Evolutionary conservation across 2,888 invertebrate species (phyloP).

Genomic region (Allygus modestus): DNA sequence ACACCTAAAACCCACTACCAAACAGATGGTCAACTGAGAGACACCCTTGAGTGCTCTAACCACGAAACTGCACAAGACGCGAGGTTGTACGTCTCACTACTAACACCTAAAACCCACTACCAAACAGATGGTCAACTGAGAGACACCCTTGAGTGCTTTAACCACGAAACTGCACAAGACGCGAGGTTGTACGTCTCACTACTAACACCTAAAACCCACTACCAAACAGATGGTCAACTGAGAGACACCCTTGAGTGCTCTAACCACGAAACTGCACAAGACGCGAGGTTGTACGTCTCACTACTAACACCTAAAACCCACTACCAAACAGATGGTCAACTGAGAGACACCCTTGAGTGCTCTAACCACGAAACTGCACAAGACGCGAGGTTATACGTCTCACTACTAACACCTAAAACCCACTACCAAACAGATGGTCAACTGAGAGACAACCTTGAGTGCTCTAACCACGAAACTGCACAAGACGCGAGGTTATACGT

Average conservation of each 20-base stretch:
- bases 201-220: too few species aligned
- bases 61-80: neutral
- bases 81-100: neutral
- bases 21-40: conserved; percentile 22
- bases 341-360: conserved; percentile 13
- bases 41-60: conserved; percentile 4
- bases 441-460: conserved; percentile 14
- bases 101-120: too few species aligned
- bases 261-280: neutral
- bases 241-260: conserved; percentile 4
- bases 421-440: conserved; percentile 29
- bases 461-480: neutral
- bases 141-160: conserved; percentile 2
- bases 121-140: conserved; percentile 31
- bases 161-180: neutral
- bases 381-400: neutral
- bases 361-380: neutral
- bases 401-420: too few species aligned
- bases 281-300: neutral
- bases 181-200: neutral
- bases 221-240: conserved; percentile 30
- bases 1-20: neutral
- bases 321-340: conserved; percentile 30
- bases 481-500: neutral
- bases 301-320: too few species aligned